Evolutionary conservation across 2,888 invertebrate species (phyloP).

Genomic region (Malachius bipustulatus): DNA sequence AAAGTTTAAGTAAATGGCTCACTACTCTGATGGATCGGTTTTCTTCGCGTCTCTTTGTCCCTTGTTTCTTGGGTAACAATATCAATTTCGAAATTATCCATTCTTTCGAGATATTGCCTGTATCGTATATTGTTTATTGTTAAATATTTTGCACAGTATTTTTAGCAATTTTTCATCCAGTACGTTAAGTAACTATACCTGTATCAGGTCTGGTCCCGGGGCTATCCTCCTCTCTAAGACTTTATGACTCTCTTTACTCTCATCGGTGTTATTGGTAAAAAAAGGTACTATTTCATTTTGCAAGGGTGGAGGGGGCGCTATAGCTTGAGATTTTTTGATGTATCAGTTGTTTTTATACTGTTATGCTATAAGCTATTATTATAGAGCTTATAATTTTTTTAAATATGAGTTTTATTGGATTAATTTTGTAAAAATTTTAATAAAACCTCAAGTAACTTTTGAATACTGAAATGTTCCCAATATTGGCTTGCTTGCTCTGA

Average conservation of each 20-base stretch:
- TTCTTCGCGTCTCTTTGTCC: background rate
- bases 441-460: too few relatives aligned
- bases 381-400: too few relatives aligned
- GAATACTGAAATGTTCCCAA: too few relatives aligned
- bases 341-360: too few relatives aligned
- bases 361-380: too few relatives aligned
- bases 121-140: constrained; percentile 2
- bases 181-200: background rate
- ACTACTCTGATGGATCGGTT: background rate
- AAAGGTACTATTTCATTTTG: too few relatives aligned
- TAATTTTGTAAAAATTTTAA: too few relatives aligned
- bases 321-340: too few relatives aligned
- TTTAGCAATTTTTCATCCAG: background rate
- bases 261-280: too few relatives aligned
- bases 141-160: constrained; percentile 1
- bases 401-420: too few relatives aligned
- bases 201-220: background rate
- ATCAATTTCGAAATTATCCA: background rate
- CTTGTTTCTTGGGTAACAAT: background rate
- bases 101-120: background rate
- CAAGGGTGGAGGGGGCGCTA: too few relatives aligned
- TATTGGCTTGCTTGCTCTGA: too few relatives aligned
- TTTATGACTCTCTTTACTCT: background rate
- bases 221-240: background rate
- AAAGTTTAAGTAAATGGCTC: background rate